Percentiles rank a stretch among this genome's conserved stretches.
phyloP scores from a whole-genome alignment of 2,113 vertebrate genomes.

The Neogale vison region DNA sequence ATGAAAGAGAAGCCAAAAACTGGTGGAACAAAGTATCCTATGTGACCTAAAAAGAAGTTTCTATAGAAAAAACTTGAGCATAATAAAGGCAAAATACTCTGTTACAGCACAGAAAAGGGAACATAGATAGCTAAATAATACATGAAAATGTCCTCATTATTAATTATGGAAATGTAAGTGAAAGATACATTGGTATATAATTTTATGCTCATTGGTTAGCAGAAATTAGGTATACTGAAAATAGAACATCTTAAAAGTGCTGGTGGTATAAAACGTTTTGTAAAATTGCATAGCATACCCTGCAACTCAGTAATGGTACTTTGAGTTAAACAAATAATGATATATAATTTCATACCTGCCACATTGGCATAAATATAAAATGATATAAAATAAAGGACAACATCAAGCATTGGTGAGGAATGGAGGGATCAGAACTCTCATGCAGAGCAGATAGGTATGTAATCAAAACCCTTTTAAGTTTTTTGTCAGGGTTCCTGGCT shows the following conservation, averaged over 20 bases:
- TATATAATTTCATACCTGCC: neutral
- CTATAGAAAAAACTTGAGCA: neutral
- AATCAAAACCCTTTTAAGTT: neutral
- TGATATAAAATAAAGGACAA: neutral
- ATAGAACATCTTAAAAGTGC: neutral
- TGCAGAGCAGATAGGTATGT: neutral
- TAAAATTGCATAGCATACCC: neutral
- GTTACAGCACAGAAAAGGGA: neutral
- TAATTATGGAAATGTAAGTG: neutral
- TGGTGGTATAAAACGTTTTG: neutral
- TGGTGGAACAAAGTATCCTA: neutral
- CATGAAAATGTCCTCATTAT: neutral
- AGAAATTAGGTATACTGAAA: neutral
- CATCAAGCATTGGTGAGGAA: neutral
- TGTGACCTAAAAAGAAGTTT: neutral
- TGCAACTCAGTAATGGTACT: neutral
- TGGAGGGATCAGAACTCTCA: neutral
- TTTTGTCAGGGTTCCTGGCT: too few relatives aligned
- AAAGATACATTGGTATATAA: neutral
- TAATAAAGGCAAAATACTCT: neutral
- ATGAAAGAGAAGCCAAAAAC: neutral
- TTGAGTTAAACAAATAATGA: neutral
- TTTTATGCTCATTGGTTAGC: neutral
- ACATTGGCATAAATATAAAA: neutral
- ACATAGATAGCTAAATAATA: neutral